Base-by-base conservation (phyloP, 1,140 invertebrate genomes). In the Drosophila lini region DNA sequence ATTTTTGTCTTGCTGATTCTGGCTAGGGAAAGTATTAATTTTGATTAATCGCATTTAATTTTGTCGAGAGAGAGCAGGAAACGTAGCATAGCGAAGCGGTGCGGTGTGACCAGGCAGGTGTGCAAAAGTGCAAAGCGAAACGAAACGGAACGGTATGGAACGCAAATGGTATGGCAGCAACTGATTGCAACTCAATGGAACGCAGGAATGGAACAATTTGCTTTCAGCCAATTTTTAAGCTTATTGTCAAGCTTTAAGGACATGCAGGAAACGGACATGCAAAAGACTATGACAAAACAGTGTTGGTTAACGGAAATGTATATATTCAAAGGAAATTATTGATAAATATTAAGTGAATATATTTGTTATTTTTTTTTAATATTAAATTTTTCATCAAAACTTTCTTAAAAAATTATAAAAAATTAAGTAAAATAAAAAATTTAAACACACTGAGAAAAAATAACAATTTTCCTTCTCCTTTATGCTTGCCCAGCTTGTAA, bases 81-180 rank as follows among this genome's bases (percentile, higher is more conserved):
- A 61, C 36, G 61, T 50, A 67, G 65, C 69, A 22, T 32, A 13
- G 22, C 36, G 59, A 64, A 60, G 62, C 62, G 9, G 32, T 22
- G 22, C 45, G 15, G 13, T 47, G 45, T 47, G 65, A 38, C 31
- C 61, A 67, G 47, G 65, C 65, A 61, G 32, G 62, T 69, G 62
- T 69, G 69, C 69, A 42, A 61, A 59, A 59, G 52, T 71, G 69
- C 69, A 71, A 50, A 50, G 52, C 68, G 67, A 45, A 71, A 71
- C 68, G 34, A 57, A 70, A 59, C 68, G 69, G 38, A 56, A 69
- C 52, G 64, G 32, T 31, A 73, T 56, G 67, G 13, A 70, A 71
- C 42, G 44, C 34, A 71, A 42, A 57, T 58, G 38, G 25, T 10
- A 53, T 52, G 36, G 31, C 44, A 11, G 60, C 60, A 64, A 52